A percentile compares a stretch with the other conserved stretches of the same genome.
Evolutionary conservation across 2,113 vertebrate genomes (phyloP).

Genomic region (Bos javanicus): DNA sequence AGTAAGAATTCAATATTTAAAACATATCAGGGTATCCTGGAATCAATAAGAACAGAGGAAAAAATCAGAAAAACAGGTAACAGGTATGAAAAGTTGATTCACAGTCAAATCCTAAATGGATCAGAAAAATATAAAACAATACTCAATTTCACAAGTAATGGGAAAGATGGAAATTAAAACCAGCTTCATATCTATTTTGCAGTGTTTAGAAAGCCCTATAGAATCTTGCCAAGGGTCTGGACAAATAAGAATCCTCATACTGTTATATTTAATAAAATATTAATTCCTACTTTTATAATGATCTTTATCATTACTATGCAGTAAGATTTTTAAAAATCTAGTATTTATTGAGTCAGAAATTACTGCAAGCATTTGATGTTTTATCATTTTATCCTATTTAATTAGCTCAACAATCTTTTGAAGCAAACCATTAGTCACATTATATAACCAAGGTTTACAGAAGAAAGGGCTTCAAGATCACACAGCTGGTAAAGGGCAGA

Average conservation of each 20-base stretch:
- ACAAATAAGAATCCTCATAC: background rate
- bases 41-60: background rate
- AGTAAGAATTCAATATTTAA: background rate
- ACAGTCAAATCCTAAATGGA: background rate
- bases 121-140: background rate
- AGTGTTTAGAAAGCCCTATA: background rate
- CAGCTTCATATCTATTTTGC: background rate
- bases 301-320: background rate
- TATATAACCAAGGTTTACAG: background rate
- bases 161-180: background rate
- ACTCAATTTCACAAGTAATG: background rate
- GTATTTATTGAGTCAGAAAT: background rate
- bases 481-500: background rate
- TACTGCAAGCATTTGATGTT: background rate
- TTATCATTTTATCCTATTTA: background rate
- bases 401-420: background rate
- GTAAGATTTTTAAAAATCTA: background rate
- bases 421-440: background rate
- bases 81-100: background rate
- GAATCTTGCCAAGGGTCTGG: background rate
- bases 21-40: background rate
- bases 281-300: background rate
- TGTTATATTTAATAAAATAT: background rate
- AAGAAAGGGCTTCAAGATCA: background rate
- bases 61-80: background rate